phyloP scores from a whole-genome alignment of 2,113 vertebrate species.

The Oryzias curvinotus region DNA sequence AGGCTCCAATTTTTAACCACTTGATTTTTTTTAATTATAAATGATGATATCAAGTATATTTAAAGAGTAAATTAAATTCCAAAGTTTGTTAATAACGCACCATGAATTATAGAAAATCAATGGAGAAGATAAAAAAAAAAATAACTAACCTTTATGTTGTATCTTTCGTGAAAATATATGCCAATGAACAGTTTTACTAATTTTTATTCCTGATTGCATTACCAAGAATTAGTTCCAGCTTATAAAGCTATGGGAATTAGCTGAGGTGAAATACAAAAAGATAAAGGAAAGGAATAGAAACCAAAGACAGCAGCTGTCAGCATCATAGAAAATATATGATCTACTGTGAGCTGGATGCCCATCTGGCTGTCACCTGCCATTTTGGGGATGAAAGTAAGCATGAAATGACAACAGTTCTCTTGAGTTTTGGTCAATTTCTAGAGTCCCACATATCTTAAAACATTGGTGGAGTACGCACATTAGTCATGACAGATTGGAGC shows the following conservation, averaged over 20 bases:
- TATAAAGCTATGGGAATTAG: not conserved
- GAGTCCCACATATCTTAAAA: not conserved
- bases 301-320: not conserved
- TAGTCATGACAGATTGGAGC: not conserved
- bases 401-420: not conserved
- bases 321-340: not conserved
- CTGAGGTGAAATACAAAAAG: not conserved
- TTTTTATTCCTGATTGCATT: no score
- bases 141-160: no score
- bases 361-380: conserved; percentile 2
- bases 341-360: not conserved
- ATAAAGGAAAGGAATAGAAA: not conserved
- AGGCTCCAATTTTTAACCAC: no score
- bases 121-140: no score
- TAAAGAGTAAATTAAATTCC: no score
- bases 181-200: no score
- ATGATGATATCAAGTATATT: no score
- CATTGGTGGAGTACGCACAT: not conserved
- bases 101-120: no score
- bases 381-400: conserved; percentile 1
- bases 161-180: no score
- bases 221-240: not conserved
- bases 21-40: no score
- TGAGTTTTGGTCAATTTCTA: conserved; percentile 1
- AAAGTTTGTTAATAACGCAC: no score